Evolutionary conservation across 2,888 invertebrate genomes (phyloP), one percentile per base, ranked within the genome.

Genomic region (Cephus runcator): DNA sequence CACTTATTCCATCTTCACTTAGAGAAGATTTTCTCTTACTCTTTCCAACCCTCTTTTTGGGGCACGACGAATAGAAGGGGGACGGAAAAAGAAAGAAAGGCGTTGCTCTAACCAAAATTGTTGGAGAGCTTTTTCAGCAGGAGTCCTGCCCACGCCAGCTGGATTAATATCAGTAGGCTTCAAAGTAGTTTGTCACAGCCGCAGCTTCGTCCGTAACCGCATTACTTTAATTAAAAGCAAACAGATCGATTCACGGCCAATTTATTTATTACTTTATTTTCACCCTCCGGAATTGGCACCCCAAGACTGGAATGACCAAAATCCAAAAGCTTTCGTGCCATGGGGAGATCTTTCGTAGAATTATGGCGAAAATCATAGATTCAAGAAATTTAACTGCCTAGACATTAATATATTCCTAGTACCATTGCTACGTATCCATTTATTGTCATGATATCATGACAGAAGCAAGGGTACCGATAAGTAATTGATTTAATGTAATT

Each of bases 191-290:
- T 71, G 73, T 71, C 78, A 79, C 40, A 69, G 73, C 68, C 76
- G 35, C 73, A 30, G 76, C 73, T 71, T 73, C 73, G 76, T 56
- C 76, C 23, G 23, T 23, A 56, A 56, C 56, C 11, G 73, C 76
- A 76, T 76, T 76, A 76, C 76, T 76, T 73, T 76, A 76, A 76
- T 76, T 76, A 76, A 76, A 78, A 78, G 78, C 11, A 76, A 76
- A 76, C 71, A 71, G 73, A 76, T 76, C 40, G 69, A 76, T 76
- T 76, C 71, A 69, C 35, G 36, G 35, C 69, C 34, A 35, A 76
- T 76, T 76, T 76, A 76, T 76, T 36, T 36, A 6, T 69, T 36
- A 35, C 34, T 30, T 75, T 73, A 15, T 33, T 34, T 73, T n/a
- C 31, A 36, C 34, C 30, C 15, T 30, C 12, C 15, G 34, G 11